These are phyloP conservation scores for Pharmacophagus antenor DNA, from an alignment of 2,888 invertebrate species.

Conservation along the genomic window DNA sequence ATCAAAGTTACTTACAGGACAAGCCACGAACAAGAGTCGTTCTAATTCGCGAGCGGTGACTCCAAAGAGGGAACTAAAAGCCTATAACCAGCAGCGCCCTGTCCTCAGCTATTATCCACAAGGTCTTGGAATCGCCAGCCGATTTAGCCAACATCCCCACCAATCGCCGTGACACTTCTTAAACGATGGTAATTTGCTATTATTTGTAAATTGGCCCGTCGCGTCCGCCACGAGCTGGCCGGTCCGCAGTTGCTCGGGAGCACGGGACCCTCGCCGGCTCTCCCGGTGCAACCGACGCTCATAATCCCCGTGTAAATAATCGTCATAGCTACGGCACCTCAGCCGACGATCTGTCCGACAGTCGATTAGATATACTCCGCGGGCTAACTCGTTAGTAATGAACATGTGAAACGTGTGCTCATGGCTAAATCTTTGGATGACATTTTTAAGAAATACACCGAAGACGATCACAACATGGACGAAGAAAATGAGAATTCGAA, in stretches of 20 bases:
- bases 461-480: conserved; percentile 72
- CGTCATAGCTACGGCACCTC: conserved; percentile 52
- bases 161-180: conserved; percentile 78
- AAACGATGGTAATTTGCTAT: conserved; percentile 80
- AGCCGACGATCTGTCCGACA: conserved; percentile 58
- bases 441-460: conserved; percentile 66
- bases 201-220: conserved; percentile 78
- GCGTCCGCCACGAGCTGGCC: conserved; percentile 64
- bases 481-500: conserved; percentile 62
- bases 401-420: conserved; percentile 49
- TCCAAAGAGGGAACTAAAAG: conserved; percentile 59
- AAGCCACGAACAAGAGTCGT: conserved; percentile 33
- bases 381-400: conserved; percentile 55
- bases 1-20: conserved; percentile 28
- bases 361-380: conserved; percentile 73
- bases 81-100: conserved; percentile 49
- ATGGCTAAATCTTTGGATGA: conserved; percentile 66
- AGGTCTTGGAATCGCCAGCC: conserved; percentile 75
- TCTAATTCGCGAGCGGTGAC: conserved; percentile 58
- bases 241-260: conserved; percentile 69
- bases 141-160: conserved; percentile 78
- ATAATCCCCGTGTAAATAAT: conserved; percentile 65
- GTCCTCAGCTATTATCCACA: conserved; percentile 72
- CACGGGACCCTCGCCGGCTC: conserved; percentile 63
- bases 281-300: conserved; percentile 54